phyloP scores from a whole-genome alignment of 2,888 invertebrate genomes.

The Sipha maydis region DNA sequence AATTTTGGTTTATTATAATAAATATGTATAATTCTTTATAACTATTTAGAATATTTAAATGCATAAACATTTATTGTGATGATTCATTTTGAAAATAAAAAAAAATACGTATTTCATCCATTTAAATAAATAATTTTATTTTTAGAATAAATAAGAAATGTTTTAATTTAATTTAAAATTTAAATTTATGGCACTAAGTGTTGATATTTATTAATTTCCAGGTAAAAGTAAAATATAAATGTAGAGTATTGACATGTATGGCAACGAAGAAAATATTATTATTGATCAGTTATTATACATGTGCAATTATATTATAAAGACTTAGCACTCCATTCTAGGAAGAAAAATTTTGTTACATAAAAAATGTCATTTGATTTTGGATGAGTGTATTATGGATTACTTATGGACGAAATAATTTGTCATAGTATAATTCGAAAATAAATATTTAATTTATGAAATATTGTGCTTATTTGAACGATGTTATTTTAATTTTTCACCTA shows the following conservation, averaged over 20 bases:
- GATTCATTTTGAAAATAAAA: too few species aligned
- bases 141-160: too few species aligned
- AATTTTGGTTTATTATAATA: too few species aligned
- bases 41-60: too few species aligned
- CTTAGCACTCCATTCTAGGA: not conserved
- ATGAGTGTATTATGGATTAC: not conserved
- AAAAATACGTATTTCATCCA: too few species aligned
- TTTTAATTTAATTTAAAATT: not conserved
- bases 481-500: not conserved
- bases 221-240: not conserved
- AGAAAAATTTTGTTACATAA: not conserved
- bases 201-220: conserved; percentile 1
- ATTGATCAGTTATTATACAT: not conserved
- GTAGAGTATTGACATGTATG: not conserved
- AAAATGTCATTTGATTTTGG: conserved; percentile 5
- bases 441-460: conserved; percentile 21
- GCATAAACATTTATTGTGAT: too few species aligned
- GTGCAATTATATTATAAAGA: not conserved
- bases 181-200: not conserved
- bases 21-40: too few species aligned
- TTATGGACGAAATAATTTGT: not conserved
- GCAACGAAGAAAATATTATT: not conserved
- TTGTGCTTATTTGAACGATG: not conserved
- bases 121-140: too few species aligned
- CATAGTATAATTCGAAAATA: not conserved